Base-by-base conservation (phyloP, 2,797 vertebrate genomes). In the Urophycis tenuis region DNA sequence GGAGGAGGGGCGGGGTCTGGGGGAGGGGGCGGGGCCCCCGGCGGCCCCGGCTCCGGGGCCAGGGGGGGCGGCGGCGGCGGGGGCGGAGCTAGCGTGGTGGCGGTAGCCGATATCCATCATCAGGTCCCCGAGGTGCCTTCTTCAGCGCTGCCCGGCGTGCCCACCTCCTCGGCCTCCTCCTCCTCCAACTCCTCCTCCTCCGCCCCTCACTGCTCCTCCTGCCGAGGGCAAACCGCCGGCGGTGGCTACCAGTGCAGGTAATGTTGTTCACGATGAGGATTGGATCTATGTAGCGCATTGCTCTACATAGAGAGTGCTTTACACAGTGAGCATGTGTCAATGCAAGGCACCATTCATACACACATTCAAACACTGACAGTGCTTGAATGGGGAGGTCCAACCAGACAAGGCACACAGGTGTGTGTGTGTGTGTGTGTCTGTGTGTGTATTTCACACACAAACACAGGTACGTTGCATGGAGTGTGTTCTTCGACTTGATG, bases 201-300 rank as follows among this genome's bases (percentile, higher is more conserved):
- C 92, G 94, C 94, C 0, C 91, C 96, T 32, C 88, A 92, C 78
- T 99, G 97, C 89, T 96, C 93, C 81, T 93, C 85, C 90, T 98
- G 96, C 85, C 92, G 92, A 64, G 92, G 92, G 0, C 92, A 92
- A 19, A 97, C 97, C 3, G 81, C 96, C 0, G 96, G 96, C 0
- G 93, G 96, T 75, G 96, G 96, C 75, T 99, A 96, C 88, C 96
- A 97, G 84, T 99, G 97, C 94, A 99, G 97, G 97, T 22, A 49
- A 49, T 19, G 22, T 49, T 1, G 22, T 41, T 3, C 3, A 17
- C 7, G 45, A 22, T 49, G 1, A 49, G 19, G 0, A 49, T 45
- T 2, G 10, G 15, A n/a, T 60, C 17, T 60, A n/a, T 9, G 10
- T n/a, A n/a, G 49, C 22, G 8, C 49, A 19, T n/a, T 60, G n/a